Evolutionary conservation across 2,888 invertebrate genomes (phyloP).

Genomic region (Meta bourneti): DNA sequence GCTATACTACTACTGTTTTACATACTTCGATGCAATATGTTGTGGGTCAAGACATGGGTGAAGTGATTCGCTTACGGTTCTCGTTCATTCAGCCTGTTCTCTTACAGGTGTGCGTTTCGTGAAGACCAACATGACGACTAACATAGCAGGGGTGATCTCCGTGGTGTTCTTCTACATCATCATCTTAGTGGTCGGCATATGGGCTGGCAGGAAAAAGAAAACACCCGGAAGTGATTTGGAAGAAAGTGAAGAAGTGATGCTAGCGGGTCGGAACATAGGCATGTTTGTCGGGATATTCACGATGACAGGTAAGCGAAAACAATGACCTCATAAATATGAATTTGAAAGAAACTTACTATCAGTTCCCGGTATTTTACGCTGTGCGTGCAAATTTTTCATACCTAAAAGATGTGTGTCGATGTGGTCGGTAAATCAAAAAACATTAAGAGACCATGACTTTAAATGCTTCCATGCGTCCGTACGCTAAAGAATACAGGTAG

Average conservation of each 20-base stretch:
- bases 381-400: not conserved
- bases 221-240: constrained; percentile 79
- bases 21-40: no score
- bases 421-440: not conserved
- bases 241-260: constrained; percentile 94
- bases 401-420: not conserved
- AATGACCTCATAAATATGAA: no score
- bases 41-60: no score
- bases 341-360: no score
- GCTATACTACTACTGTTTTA: no score
- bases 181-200: constrained; percentile 96
- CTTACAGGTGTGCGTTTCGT: no score
- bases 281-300: constrained; percentile 98
- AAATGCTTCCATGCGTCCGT: no score
- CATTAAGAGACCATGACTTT: no score
- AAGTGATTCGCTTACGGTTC: no score
- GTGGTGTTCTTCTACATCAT: constrained; percentile 97
- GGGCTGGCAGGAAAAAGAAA: constrained; percentile 96
- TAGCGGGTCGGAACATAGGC: constrained; percentile 97
- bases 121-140: constrained; percentile 86
- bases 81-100: no score
- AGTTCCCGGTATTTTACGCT: not conserved
- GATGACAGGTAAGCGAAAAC: constrained; percentile 90
- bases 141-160: constrained; percentile 94
- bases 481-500: no score